A percentile compares a stretch with the other conserved stretches of the same genome.
Conservation (phyloP, 1,140 invertebrate species). For the Diachasma alloeum region DNA sequence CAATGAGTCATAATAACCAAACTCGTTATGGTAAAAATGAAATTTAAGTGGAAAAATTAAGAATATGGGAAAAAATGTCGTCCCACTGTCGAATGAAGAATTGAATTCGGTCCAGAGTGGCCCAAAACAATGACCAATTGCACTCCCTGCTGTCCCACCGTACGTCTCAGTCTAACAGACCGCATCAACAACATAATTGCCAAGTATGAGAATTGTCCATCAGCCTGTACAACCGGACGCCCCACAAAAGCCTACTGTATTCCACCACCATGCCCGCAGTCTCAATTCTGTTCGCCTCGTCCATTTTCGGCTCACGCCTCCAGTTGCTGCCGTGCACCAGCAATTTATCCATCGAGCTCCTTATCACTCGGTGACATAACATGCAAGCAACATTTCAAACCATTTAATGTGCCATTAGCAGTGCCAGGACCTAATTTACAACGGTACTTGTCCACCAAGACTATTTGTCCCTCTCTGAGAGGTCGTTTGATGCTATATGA, state of each 20-base stretch:
- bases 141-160: background rate
- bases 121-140: slow-evolving; percentile 19
- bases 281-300: background rate
- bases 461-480: slow-evolving; percentile 28
- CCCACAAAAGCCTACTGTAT: background rate
- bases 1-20: no score
- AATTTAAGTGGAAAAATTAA: background rate
- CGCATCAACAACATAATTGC: slow-evolving; percentile 30
- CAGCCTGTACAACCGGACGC: background rate
- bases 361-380: background rate
- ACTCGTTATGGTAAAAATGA: background rate
- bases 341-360: background rate
- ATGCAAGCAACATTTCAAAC: background rate
- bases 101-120: background rate
- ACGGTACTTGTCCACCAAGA: slow-evolving; percentile 26
- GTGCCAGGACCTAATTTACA: slow-evolving; percentile 36
- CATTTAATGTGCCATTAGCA: background rate
- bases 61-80: background rate
- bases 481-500: slow-evolving; percentile 30
- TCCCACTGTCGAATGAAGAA: slow-evolving; percentile 13
- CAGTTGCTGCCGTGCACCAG: background rate
- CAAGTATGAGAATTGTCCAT: slow-evolving; percentile 24
- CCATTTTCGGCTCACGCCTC: background rate
- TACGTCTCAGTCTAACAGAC: slow-evolving; percentile 22
- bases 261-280: background rate